Evolutionary conservation across 1,140 invertebrate species (phyloP).

Genomic region (Drosophila kikkawai): DNA sequence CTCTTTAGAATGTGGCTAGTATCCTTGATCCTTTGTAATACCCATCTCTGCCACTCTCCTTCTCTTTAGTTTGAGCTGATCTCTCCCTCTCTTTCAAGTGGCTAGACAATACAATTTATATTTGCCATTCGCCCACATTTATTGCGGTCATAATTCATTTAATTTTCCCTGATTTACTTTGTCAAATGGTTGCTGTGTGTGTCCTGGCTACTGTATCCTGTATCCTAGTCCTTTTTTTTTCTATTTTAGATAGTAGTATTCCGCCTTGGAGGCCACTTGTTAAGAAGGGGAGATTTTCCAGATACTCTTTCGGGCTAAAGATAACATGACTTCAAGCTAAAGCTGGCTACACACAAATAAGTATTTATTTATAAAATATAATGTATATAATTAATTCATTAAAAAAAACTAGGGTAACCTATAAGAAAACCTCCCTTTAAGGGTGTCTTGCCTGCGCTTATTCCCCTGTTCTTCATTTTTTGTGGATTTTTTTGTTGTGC

Average conservation of each 20-base stretch:
- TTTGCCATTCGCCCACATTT: conserved; percentile 70
- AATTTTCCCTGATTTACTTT: conserved; percentile 81
- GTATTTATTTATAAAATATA: not conserved
- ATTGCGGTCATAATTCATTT: conserved; percentile 83
- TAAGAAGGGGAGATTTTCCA: conserved; percentile 3
- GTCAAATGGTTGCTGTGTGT: conserved; percentile 51
- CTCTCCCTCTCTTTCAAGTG: conserved; percentile 35
- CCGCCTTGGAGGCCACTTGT: conserved; percentile 45
- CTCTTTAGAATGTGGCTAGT: too few relatives aligned
- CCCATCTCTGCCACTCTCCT: not conserved
- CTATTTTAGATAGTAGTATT: not conserved
- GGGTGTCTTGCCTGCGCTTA: not conserved
- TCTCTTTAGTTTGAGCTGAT: not conserved
- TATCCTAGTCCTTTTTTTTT: not conserved
- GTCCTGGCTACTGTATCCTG: not conserved
- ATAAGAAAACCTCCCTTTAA: not conserved
- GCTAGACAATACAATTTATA: conserved; percentile 69
- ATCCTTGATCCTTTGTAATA: not conserved
- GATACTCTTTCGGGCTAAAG: not conserved
- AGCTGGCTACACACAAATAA: too few relatives aligned
- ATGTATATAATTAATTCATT: not conserved
- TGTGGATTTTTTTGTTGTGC: not conserved
- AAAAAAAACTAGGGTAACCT: not conserved
- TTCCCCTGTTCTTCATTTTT: not conserved
- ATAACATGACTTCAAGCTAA: fast-evolving